These are phyloP conservation scores for Drosophila quadrilineata DNA, from an alignment of 1,140 invertebrate species.

Conservation along the genomic window DNA sequence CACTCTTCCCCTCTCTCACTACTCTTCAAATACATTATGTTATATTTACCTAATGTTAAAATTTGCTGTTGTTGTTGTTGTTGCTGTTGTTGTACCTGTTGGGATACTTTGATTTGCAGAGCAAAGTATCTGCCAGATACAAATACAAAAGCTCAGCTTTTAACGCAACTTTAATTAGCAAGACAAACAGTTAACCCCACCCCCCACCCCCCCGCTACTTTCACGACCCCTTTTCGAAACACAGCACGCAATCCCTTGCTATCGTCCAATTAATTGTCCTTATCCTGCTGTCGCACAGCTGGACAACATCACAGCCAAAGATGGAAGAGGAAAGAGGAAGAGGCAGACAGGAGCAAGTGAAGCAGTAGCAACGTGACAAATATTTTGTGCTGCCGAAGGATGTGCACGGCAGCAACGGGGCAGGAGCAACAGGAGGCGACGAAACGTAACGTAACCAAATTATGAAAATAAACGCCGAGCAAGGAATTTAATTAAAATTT, in stretches of 20 bases:
- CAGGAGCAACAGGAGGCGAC: background rate
- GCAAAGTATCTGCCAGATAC: conserved; percentile 69
- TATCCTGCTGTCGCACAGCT: conserved; percentile 18
- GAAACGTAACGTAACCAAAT: conserved; percentile 16
- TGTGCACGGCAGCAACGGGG: background rate
- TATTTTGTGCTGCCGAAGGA: too few species aligned
- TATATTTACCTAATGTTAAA: conserved; percentile 25
- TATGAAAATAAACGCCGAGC: conserved; percentile 20
- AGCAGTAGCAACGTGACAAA: conserved; percentile 16
- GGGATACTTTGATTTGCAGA: conserved; percentile 65
- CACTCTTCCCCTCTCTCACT: background rate
- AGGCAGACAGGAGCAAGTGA: background rate
- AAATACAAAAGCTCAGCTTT: conserved; percentile 53
- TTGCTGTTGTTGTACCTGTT: conserved; percentile 6
- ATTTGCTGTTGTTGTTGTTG: background rate
- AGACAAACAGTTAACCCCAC: conserved; percentile 56
- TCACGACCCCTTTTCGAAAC: too few species aligned
- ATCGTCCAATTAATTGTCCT: background rate
- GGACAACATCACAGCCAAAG: conserved; percentile 21
- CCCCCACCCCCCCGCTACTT: too few species aligned
- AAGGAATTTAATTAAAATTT: conserved; percentile 70
- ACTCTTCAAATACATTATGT: background rate
- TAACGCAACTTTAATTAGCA: conserved; percentile 70
- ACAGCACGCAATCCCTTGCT: background rate
- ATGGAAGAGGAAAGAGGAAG: background rate